Evolutionary conservation across 2,113 vertebrate species (phyloP).

Genomic region (Cyphomyrus plagiostoma): DNA sequence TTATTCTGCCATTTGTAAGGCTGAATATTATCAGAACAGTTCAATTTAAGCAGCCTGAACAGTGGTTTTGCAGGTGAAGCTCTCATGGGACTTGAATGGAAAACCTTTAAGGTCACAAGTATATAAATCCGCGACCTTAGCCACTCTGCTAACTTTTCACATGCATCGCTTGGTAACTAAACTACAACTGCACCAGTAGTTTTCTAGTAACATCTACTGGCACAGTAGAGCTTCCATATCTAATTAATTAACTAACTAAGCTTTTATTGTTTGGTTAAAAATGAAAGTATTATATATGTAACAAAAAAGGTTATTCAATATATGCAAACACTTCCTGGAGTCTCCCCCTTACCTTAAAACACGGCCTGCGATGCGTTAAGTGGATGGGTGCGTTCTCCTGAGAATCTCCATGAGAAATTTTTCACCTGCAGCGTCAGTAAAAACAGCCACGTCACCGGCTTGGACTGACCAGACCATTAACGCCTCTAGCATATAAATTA

Average conservation of each 20-base stretch:
- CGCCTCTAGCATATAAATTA: constrained; percentile 12
- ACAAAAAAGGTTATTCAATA: background rate
- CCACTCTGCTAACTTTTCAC: background rate
- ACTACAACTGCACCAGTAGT: background rate
- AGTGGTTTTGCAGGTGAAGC: background rate
- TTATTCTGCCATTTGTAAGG: background rate
- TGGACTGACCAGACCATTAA: constrained; percentile 23
- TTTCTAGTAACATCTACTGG: background rate
- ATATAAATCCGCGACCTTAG: background rate
- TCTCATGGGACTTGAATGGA: background rate
- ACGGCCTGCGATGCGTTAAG: background rate
- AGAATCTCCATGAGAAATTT: constrained; percentile 41
- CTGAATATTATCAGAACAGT: background rate
- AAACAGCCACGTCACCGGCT: constrained; percentile 29
- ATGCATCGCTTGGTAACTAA: background rate
- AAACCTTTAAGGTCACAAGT: background rate
- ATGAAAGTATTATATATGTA: background rate
- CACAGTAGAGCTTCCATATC: background rate
- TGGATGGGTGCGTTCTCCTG: background rate
- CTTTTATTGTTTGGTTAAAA: background rate
- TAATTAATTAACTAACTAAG: background rate
- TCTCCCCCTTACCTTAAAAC: background rate
- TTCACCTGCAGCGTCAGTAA: constrained; percentile 55
- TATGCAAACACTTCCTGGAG: background rate
- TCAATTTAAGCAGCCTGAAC: background rate